A percentile compares a stretch with the other conserved stretches of the same genome.
Conservation (phyloP, 1,140 invertebrate genomes). For the Lepidotrigona ventralis region DNA sequence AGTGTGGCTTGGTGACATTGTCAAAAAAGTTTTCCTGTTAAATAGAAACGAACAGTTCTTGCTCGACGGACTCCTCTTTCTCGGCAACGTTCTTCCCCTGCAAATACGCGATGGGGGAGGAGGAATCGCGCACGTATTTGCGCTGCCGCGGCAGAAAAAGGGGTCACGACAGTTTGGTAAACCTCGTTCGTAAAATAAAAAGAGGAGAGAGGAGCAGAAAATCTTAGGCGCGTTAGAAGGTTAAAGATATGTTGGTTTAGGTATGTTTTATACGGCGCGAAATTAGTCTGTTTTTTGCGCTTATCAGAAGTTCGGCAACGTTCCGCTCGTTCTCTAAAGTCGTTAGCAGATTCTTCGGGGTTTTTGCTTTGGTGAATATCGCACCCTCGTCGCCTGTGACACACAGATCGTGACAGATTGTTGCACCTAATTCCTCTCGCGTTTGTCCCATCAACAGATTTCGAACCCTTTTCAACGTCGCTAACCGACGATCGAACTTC, state of each 20-base stretch:
- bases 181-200: neutral
- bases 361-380: conserved; percentile 20
- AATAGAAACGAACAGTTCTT: neutral
- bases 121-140: too few relatives aligned
- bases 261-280: neutral
- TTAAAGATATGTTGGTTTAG: conserved; percentile 4
- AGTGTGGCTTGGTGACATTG: neutral
- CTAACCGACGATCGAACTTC: too few relatives aligned
- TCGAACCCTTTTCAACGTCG: neutral
- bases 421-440: conserved; percentile 8
- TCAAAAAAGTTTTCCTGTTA: neutral
- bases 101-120: neutral
- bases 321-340: conserved; percentile 13
- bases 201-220: neutral
- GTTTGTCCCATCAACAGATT: neutral
- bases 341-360: conserved; percentile 26
- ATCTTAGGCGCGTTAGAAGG: too few relatives aligned
- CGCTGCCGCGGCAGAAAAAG: too few relatives aligned
- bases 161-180: too few relatives aligned
- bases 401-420: conserved; percentile 27
- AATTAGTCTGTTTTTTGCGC: neutral
- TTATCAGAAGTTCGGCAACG: conserved; percentile 4
- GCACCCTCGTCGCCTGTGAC: conserved; percentile 9
- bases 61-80: too few relatives aligned
- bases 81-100: neutral